Evolutionary conservation across 2,113 vertebrate genomes (phyloP).

Genomic region (Thamnophis sirtalis): DNA sequence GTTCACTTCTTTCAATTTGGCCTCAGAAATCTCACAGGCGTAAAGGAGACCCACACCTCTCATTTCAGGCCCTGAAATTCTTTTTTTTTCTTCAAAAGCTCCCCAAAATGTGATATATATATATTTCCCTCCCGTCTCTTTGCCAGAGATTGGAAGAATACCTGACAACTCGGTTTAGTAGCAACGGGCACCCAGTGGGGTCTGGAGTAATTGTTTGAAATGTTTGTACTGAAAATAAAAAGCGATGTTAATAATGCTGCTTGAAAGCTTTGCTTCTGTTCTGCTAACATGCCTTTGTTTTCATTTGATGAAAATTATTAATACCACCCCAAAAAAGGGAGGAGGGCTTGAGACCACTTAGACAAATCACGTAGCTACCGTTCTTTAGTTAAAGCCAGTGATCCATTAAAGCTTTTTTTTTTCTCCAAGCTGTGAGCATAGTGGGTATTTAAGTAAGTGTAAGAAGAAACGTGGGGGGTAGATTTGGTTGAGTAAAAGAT

Average conservation of each 20-base stretch:
- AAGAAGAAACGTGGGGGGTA: constrained; percentile 77
- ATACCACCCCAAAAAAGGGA: constrained; percentile 67
- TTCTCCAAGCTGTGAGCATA: constrained; percentile 76
- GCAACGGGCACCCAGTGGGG: constrained; percentile 48
- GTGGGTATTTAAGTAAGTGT: constrained; percentile 79
- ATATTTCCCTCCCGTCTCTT: constrained; percentile 26
- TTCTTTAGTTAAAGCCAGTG: constrained; percentile 75
- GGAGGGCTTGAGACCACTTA: constrained; percentile 69
- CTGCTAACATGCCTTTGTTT: constrained; percentile 64
- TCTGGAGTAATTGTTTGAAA: constrained; percentile 66
- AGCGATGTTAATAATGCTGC: constrained; percentile 66
- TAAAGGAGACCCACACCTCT: constrained; percentile 8
- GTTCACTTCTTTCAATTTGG: too few relatives aligned
- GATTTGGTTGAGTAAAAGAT: constrained; percentile 81
- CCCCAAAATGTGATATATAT: constrained; percentile 45
- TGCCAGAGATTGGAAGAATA: constrained; percentile 31
- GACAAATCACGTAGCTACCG: constrained; percentile 66
- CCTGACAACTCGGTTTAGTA: constrained; percentile 52
- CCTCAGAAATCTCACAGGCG: not conserved
- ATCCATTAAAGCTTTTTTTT: constrained; percentile 72
- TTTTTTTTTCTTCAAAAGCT: constrained; percentile 30
- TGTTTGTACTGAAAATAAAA: constrained; percentile 70
- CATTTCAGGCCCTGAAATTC: constrained; percentile 14
- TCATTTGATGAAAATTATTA: constrained; percentile 72
- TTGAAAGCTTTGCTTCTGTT: constrained; percentile 56